Base-by-base conservation (phyloP, 2,113 vertebrate genomes). In the Neofelis nebulosa region DNA sequence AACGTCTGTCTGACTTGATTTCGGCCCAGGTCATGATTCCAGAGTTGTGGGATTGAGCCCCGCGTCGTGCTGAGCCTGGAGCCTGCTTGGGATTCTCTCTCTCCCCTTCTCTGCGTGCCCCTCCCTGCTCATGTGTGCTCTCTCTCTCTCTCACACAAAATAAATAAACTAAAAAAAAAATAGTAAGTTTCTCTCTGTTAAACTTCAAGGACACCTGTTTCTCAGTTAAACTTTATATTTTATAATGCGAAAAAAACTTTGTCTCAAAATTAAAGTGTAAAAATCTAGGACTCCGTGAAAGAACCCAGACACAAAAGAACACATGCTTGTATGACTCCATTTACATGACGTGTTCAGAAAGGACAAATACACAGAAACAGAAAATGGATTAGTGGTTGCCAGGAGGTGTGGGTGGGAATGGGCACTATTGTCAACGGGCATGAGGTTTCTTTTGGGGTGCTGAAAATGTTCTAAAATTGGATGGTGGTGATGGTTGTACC, bases 211-310 rank as follows among this genome's bases (percentile, higher is more conserved):
- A 91, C 6, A 93, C 29, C 48, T 74, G 27, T 33, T 85, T 65
- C 68, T 8, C 73, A 27, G 3, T 63, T 81, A 61, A 93, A 92
- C 61, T 90, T 83, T 52, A 74, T 18, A 73, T 73, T 83, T 61
- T 61, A n/a, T 57, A 81, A 93, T 50, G 55, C 79, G 65, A 23
- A 89, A 86, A 90, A 94, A 76, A 38, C 27, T 27, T 78, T 93
- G 87, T 86, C 61, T 38, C 93, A 84, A 85, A 96, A 96, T 66
- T 68, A 87, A 73, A 93, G 78, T 92, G 50, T 80, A 84, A 97
- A 86, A 73, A 48, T 50, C 21, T 66, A 73, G 61, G 21, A 38
- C 73, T 78, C 36, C 5, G 19, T 21, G 19, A 84, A 94, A 92
- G 69, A 71, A 91, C 23, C 4, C 78, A 97, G 13, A 82, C 55